Conservation (phyloP, 2,888 invertebrate genomes). For the Drosophila kokeensis region DNA sequence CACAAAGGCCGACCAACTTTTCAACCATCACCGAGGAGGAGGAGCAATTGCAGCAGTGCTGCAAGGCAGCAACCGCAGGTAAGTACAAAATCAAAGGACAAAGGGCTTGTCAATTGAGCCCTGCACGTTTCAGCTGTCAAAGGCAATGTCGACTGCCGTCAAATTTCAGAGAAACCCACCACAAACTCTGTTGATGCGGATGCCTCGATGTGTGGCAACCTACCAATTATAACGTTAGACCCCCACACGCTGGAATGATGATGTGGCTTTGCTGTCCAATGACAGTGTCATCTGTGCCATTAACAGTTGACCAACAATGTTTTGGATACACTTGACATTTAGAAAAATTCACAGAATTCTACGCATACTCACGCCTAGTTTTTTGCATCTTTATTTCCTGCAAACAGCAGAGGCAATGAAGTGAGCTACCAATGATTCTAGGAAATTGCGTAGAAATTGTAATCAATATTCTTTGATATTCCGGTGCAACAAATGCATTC, state of each 20-base stretch:
- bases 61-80: constrained; percentile 31
- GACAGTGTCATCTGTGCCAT: not conserved
- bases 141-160: constrained; percentile 33
- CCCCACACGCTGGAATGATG: constrained; percentile 42
- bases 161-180: constrained; percentile 39
- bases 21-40: constrained; percentile 77
- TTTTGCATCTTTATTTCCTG: constrained; percentile 34
- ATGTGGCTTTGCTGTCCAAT: not conserved
- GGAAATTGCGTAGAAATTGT: not conserved
- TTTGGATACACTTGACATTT: constrained; percentile 41
- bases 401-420: not conserved
- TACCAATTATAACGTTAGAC: constrained; percentile 65
- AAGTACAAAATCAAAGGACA: constrained; percentile 11
- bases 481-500: not conserved
- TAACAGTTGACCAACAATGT: not conserved
- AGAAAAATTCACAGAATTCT: constrained; percentile 24
- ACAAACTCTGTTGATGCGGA: constrained; percentile 24
- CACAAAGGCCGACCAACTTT: constrained; percentile 71
- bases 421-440: constrained; percentile 26
- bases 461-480: not conserved
- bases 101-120: not conserved
- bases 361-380: not conserved
- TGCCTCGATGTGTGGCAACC: constrained; percentile 20
- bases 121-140: constrained; percentile 34
- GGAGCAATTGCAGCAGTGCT: constrained; percentile 60